These are phyloP conservation scores for Trilocha varians DNA, from an alignment of 2,888 invertebrate genomes.

Conservation along the genomic window DNA sequence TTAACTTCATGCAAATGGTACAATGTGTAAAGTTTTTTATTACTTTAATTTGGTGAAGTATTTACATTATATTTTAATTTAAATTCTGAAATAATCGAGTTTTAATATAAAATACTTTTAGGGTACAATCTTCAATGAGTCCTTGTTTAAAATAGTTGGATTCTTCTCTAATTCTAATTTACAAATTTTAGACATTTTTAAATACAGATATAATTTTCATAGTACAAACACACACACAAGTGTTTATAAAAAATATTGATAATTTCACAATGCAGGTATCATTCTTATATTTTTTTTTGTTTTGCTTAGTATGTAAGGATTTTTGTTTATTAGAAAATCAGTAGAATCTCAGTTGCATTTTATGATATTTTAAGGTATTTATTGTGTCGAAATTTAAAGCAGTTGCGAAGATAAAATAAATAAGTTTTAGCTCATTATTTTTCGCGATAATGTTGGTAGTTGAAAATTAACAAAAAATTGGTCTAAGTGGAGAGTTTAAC, in stretches of 20 bases:
- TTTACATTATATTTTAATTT: too few relatives aligned
- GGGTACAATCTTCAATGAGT: too few relatives aligned
- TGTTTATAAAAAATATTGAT: conserved; percentile 1
- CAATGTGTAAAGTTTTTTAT: too few relatives aligned
- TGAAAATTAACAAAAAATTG: conserved; percentile 9
- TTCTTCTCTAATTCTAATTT: too few relatives aligned
- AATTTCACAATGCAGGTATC: not conserved
- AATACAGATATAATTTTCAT: too few relatives aligned
- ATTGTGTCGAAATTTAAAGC: not conserved
- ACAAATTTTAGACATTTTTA: too few relatives aligned
- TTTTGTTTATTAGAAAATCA: conserved; percentile 21
- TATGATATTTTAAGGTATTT: conserved; percentile 4
- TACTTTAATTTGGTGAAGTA: too few relatives aligned
- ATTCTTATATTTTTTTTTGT: not conserved
- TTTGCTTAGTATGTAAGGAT: not conserved
- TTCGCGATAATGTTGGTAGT: conserved; percentile 15
- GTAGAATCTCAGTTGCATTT: conserved; percentile 52
- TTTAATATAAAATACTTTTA: too few relatives aligned
- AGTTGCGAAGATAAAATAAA: conserved; percentile 13
- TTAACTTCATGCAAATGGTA: too few relatives aligned
- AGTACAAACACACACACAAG: not conserved
- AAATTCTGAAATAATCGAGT: too few relatives aligned
- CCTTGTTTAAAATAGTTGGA: too few relatives aligned
- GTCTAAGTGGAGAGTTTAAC: too few relatives aligned
- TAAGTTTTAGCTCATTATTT: conserved; percentile 13